Percentiles rank a stretch among this genome's conserved stretches.
phyloP scores from a whole-genome alignment of 2,888 invertebrate species.

The Listrodromus nycthemerus region DNA sequence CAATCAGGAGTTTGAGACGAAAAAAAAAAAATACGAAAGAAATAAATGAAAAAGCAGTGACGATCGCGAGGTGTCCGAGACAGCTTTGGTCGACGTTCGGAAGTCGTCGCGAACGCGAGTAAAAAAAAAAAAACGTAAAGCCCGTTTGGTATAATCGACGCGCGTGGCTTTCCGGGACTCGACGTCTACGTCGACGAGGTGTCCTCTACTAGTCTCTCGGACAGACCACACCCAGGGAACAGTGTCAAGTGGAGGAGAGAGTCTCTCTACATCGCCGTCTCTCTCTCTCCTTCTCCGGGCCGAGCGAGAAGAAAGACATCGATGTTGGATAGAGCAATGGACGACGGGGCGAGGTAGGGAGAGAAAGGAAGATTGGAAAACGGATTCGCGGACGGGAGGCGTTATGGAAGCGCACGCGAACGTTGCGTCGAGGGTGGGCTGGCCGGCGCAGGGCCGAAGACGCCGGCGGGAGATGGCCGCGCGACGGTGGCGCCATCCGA shows the following conservation, averaged over 20 bases:
- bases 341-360: conserved; percentile 41
- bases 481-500: conserved; percentile 76
- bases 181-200: conserved; percentile 51
- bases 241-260: conserved; percentile 62
- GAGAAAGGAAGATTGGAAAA: conserved; percentile 45
- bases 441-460: conserved; percentile 54
- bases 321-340: conserved; percentile 52
- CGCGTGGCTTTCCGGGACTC: conserved; percentile 20
- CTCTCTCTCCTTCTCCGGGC: neutral
- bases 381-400: conserved; percentile 48
- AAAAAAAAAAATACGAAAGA: neutral
- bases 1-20: neutral
- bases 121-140: too few relatives aligned
- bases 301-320: neutral
- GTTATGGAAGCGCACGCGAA: conserved; percentile 45
- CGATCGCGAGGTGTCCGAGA: neutral
- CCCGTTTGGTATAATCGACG: neutral
- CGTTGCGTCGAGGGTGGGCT: conserved; percentile 49
- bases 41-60: neutral
- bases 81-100: neutral
- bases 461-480: neutral
- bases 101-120: neutral
- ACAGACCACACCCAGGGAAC: conserved; percentile 71
- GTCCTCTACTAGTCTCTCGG: conserved; percentile 55
- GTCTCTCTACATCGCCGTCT: neutral